Conservation (phyloP, 2,888 invertebrate species). For the Macrosiphum euphorbiae region DNA sequence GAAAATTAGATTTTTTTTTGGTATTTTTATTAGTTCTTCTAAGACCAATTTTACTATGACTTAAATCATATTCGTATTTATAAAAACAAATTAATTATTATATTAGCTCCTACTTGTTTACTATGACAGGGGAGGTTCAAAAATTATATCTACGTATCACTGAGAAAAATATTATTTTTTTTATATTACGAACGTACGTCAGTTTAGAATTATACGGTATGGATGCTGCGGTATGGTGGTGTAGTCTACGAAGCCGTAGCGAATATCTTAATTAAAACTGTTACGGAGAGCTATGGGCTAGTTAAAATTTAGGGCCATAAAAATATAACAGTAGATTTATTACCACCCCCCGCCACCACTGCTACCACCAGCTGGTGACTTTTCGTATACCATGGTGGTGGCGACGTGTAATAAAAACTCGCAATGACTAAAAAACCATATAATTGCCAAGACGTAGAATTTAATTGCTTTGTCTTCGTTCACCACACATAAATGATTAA, state of each 20-base stretch:
- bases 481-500: not conserved
- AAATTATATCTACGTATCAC: not conserved
- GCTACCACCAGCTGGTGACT: not conserved
- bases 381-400: not conserved
- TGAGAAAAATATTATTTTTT: not conserved
- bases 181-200: not conserved
- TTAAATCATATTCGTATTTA: not conserved
- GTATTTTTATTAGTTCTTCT: not conserved
- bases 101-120: not conserved
- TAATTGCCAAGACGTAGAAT: not conserved
- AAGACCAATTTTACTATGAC: not conserved
- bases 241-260: not conserved
- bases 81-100: not conserved
- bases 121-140: not conserved
- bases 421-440: not conserved
- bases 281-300: not conserved
- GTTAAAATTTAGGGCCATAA: slow-evolving; percentile 34
- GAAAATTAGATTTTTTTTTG: not conserved
- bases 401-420: not conserved
- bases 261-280: slow-evolving; percentile 41
- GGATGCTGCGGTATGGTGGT: not conserved
- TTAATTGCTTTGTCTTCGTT: not conserved
- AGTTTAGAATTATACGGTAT: not conserved
- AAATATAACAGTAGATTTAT: slow-evolving; percentile 42
- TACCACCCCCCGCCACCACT: not conserved